Percentiles rank a stretch among this genome's conserved stretches.
phyloP scores from a whole-genome alignment of 2,113 vertebrate species.

The Forbesichthys papilliferus region DNA sequence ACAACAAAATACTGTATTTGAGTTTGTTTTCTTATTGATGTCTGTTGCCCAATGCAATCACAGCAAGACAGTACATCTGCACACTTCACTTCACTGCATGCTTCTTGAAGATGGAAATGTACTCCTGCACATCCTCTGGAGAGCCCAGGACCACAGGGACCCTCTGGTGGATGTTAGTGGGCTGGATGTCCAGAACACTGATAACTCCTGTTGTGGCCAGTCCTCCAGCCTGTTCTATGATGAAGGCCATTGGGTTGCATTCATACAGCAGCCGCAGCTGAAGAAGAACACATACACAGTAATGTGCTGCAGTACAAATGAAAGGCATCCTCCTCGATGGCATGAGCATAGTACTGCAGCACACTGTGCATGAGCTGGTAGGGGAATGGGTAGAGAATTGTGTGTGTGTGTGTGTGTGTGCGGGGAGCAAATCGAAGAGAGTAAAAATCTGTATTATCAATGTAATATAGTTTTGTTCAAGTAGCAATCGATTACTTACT shows the following conservation, averaged over 20 bases:
- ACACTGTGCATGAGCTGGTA: too few relatives aligned
- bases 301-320: too few relatives aligned
- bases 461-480: background rate
- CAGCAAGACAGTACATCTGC: background rate
- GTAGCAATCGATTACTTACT: slow-evolving; percentile 71
- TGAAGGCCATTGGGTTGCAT: slow-evolving; percentile 95
- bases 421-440: too few relatives aligned
- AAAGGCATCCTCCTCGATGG: too few relatives aligned
- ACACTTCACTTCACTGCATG: slow-evolving; percentile 77
- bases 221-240: slow-evolving; percentile 96
- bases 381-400: too few relatives aligned
- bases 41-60: background rate
- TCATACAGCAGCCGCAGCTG: slow-evolving; percentile 94
- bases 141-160: slow-evolving; percentile 92
- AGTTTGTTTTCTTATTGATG: background rate
- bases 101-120: slow-evolving; percentile 86
- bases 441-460: background rate
- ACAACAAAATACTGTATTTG: too few relatives aligned
- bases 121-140: slow-evolving; percentile 91
- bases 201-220: slow-evolving; percentile 87
- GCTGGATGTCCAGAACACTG: slow-evolving; percentile 88
- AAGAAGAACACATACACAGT: background rate
- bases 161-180: slow-evolving; percentile 89
- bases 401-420: too few relatives aligned
- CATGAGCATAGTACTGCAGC: too few relatives aligned